phyloP scores from a whole-genome alignment of 1,140 invertebrate species.

The Notospermus geniculatus region DNA sequence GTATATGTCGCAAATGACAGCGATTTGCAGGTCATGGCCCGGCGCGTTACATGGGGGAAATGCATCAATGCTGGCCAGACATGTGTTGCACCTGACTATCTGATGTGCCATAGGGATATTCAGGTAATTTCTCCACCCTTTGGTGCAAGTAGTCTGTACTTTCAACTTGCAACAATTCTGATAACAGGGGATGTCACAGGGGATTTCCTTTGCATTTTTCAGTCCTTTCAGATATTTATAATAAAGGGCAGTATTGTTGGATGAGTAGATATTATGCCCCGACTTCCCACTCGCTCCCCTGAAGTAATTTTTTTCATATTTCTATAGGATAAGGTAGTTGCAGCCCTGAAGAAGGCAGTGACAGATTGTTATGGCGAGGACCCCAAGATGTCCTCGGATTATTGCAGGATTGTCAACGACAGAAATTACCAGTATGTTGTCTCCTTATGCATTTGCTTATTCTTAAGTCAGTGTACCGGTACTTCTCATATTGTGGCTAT shows the following conservation, averaged over 20 bases:
- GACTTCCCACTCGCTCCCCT: no score
- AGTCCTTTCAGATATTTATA: no score
- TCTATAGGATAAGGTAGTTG: conserved; percentile 58
- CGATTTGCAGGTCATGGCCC: conserved; percentile 53
- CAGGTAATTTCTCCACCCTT: conserved; percentile 40
- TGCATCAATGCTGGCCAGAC: conserved; percentile 92
- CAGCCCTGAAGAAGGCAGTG: conserved; percentile 61
- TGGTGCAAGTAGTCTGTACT: no score
- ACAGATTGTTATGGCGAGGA: conserved; percentile 87
- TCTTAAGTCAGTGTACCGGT: no score
- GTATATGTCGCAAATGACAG: conserved; percentile 54
- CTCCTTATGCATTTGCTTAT: no score
- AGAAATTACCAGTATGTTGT: conserved; percentile 67
- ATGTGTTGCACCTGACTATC: conserved; percentile 96
- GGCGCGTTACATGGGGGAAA: conserved; percentile 94
- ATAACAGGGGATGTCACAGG: no score
- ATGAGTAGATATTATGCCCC: no score
- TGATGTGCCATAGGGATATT: conserved; percentile 76
- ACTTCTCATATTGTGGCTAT: no score
- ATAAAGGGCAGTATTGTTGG: no score
- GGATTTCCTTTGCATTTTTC: no score
- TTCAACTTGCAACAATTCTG: no score
- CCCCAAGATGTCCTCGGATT: conserved; percentile 75
- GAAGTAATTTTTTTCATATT: background rate
- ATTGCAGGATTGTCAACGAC: conserved; percentile 80